phyloP scores from a whole-genome alignment of 2,113 vertebrate species.

The Corvus hawaiiensis region DNA sequence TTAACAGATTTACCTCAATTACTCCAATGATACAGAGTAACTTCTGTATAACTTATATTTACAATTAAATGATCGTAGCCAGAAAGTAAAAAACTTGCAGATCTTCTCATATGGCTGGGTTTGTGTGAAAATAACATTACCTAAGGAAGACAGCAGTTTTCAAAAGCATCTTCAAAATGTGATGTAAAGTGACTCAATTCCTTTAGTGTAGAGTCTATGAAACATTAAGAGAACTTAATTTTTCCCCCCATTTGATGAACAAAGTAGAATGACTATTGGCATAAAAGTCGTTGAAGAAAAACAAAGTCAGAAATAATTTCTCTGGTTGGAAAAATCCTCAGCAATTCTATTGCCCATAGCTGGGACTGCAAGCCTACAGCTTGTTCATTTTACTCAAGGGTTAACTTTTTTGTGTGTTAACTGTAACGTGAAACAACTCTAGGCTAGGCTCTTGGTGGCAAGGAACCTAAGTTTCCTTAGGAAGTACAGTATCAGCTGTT shows the following conservation, averaged over 20 bases:
- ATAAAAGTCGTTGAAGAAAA: background rate
- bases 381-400: background rate
- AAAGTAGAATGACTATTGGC: background rate
- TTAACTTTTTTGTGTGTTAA: background rate
- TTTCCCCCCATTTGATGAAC: background rate
- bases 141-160: background rate
- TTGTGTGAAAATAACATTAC: background rate
- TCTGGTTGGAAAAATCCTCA: background rate
- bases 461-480: background rate
- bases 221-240: background rate
- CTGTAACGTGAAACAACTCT: background rate
- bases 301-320: background rate
- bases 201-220: background rate
- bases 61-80: background rate
- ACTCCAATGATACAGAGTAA: background rate
- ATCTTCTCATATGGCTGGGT: background rate
- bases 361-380: background rate
- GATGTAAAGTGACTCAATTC: background rate
- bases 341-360: background rate
- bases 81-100: background rate
- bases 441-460: background rate
- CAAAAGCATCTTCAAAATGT: background rate
- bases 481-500: background rate
- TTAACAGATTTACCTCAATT: background rate
- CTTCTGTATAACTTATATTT: background rate